phyloP scores from a whole-genome alignment of 2,113 vertebrate genomes.

The Poeciliopsis occidentalis region DNA sequence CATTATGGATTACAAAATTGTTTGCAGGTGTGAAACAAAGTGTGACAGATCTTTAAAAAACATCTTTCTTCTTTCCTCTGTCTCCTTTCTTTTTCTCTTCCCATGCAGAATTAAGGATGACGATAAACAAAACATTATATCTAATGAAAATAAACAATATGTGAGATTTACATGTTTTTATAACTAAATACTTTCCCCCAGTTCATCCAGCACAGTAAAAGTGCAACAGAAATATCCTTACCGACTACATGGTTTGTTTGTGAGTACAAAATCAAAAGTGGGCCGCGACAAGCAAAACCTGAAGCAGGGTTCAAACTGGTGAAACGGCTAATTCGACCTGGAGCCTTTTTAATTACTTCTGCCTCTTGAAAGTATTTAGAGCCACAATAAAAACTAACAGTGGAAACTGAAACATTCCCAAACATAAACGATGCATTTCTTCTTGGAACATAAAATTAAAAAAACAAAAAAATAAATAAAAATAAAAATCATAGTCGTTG shows the following conservation, averaged over 20 bases:
- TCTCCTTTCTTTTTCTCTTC: no score
- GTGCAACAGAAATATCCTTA: neutral
- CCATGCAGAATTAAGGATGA: no score
- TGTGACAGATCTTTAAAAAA: no score
- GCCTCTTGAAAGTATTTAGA: no score
- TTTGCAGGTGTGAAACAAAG: no score
- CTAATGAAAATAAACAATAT: neutral
- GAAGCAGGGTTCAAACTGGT: neutral
- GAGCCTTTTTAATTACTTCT: neutral
- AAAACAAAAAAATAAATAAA: no score
- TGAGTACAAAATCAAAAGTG: neutral
- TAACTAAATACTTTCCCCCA: neutral
- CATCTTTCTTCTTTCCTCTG: no score
- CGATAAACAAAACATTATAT: no score
- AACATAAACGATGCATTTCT: neutral
- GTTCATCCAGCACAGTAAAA: neutral
- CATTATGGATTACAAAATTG: neutral
- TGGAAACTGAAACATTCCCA: neutral
- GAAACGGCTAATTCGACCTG: neutral
- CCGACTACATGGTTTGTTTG: neutral
- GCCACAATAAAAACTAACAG: neutral
- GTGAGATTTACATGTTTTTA: neutral
- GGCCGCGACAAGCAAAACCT: neutral
- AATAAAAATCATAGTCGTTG: neutral
- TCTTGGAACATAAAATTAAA: neutral